Evolutionary conservation across 2,797 vertebrate species (phyloP).

Genomic region (Falco columbarius): DNA sequence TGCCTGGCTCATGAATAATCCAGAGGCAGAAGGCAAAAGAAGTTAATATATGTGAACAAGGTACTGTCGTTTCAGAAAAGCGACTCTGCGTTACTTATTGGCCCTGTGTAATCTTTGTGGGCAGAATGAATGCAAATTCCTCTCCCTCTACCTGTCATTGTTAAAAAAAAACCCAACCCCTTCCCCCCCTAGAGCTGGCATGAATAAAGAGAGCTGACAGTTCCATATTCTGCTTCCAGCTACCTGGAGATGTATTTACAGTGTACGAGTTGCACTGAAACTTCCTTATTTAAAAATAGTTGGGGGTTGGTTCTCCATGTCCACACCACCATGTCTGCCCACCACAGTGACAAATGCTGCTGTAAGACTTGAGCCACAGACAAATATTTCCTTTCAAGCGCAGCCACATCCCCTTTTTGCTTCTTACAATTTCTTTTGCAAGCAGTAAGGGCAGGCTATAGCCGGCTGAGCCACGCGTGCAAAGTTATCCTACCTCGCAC

Average conservation of each 20-base stretch:
- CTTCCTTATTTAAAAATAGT: not conserved
- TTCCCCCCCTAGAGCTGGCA: not conserved
- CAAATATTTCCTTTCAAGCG: not conserved
- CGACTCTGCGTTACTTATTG: not conserved
- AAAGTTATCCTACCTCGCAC: not conserved
- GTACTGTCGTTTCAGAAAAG: constrained; percentile 7
- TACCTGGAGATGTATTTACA: not conserved
- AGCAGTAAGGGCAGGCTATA: not conserved
- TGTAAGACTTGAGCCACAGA: not conserved
- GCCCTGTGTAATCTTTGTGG: not conserved
- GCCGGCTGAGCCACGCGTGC: not conserved
- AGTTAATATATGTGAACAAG: constrained; percentile 19
- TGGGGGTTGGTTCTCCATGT: not conserved
- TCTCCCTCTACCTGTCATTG: not conserved
- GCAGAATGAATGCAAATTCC: constrained; percentile 20
- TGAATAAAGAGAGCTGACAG: not conserved
- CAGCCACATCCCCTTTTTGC: not conserved
- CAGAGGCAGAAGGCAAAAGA: constrained; percentile 15
- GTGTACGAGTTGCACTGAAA: accelerated
- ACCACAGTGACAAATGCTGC: not conserved
- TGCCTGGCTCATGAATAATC: constrained; percentile 30
- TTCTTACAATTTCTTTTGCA: not conserved
- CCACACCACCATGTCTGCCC: not conserved
- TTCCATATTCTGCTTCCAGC: not conserved
- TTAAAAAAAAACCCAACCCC: not conserved